Evolutionary conservation across 1,140 invertebrate species (phyloP), one percentile per base, ranked within the genome.

Genomic region (Drosophila miranda): DNA sequence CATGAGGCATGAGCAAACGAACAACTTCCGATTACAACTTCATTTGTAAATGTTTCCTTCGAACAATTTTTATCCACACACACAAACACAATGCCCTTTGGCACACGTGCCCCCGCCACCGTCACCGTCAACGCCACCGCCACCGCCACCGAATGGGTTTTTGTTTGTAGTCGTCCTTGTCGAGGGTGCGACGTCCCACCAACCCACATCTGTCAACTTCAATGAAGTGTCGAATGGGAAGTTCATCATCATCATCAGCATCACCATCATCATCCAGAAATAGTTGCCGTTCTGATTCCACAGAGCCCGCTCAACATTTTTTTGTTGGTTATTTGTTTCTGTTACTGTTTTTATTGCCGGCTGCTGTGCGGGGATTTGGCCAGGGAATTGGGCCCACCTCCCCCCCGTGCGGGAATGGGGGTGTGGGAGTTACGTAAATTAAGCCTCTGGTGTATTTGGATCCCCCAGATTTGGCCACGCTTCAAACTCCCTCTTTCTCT

Each of bases 1-100:
- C 34, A 68, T 48, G 26, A 19, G 58, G 41, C 42, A 61, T 30
- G 69, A 72, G 78, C 89, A 90, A 90, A 90, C 89, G 89, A 90
- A 90, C 89, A 90, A 90, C 89, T 90, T 90, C 89, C 89, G 89
- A 90, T 90, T 90, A 90, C 89, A 90, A 90, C 89, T 90, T 90
- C 81, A 90, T 90, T 90, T 89, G 89, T 87, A 87, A 89, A 89
- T 90, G 78, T 78, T 90, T 89, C 75, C 81, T 84, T 84, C 82
- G 82, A 87, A 87, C 71, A 70, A 82, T 86, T 67, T 75, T 75
- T 66, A 74, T 67, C 51, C 81, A 73, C 60, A 57, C 68, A 19
- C 19, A 19, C 19, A 19, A 43, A 75, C 75, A 83, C 61, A 82
- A 81, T 77, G 78, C 70, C 52, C 50, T 55, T 56, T 64, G 73